Percentiles rank a stretch among this genome's conserved stretches.
Evolutionary conservation across 2,113 vertebrate species (phyloP).

Genomic region (Myotis davidii): DNA sequence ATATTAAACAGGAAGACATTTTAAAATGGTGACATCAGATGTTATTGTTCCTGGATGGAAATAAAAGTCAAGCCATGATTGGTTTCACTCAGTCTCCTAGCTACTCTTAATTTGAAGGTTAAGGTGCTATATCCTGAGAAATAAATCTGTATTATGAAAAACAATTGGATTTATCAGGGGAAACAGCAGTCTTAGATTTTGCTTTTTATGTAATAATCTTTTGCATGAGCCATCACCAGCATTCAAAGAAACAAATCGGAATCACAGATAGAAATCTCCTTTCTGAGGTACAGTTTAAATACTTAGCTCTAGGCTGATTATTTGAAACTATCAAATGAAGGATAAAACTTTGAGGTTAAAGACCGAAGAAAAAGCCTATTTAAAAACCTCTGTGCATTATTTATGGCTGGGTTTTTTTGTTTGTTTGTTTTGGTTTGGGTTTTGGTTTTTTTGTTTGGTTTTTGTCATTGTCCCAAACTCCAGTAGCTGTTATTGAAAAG

Average conservation of each 20-base stretch:
- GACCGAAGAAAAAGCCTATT: conserved; percentile 18
- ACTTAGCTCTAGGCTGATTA: conserved; percentile 59
- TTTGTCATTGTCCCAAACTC: conserved; percentile 35
- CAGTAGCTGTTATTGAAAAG: conserved; percentile 44
- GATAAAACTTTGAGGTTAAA: conserved; percentile 65
- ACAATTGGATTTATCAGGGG: conserved; percentile 61
- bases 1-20: conserved; percentile 62
- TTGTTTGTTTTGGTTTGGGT: not conserved
- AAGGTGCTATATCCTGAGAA: conserved; percentile 57
- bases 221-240: conserved; percentile 80
- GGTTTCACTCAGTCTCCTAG: conserved; percentile 62
- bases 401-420: not conserved
- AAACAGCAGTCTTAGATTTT: conserved; percentile 67
- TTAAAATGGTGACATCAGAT: conserved; percentile 64
- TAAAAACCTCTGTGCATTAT: not conserved
- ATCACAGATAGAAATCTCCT: conserved; percentile 67
- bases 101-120: conserved; percentile 77
- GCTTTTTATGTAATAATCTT: conserved; percentile 30
- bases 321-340: conserved; percentile 58
- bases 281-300: conserved; percentile 59
- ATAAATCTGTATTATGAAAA: conserved; percentile 52
- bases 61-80: conserved; percentile 75
- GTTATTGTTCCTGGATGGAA: conserved; percentile 49
- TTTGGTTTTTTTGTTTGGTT: not conserved
- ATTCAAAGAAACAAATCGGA: conserved; percentile 70